A percentile compares a stretch with the other conserved stretches of the same genome.
Conservation (phyloP, 2,113 vertebrate genomes). For the Promerops cafer region DNA sequence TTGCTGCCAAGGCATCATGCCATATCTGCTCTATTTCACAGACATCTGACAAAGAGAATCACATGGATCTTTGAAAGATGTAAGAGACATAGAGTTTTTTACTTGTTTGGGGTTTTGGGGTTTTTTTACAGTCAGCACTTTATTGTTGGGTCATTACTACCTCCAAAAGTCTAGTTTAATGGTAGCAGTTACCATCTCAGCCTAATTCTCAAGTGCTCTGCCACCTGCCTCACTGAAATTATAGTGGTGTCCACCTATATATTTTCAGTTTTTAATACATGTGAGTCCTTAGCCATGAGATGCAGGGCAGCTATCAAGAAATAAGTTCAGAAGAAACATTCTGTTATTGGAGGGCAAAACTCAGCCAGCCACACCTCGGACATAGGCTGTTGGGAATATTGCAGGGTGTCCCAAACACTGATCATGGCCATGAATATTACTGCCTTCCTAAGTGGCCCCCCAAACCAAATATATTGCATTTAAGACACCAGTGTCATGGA, state of each 20-base stretch:
- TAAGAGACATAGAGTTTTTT: background rate
- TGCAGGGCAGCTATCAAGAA: background rate
- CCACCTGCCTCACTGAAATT: background rate
- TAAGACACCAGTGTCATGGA: background rate
- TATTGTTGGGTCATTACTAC: background rate
- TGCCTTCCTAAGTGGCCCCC: background rate
- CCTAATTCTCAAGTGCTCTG: background rate
- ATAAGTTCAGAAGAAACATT: background rate
- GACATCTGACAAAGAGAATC: background rate
- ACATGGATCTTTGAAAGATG: background rate
- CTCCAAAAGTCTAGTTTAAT: background rate
- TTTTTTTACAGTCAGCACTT: background rate
- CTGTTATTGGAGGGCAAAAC: background rate
- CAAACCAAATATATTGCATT: background rate
- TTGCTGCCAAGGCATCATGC: background rate
- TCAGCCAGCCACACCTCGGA: rapidly evolving
- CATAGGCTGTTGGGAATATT: background rate
- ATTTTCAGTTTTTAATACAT: background rate
- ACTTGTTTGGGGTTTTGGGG: background rate
- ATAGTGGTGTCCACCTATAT: background rate
- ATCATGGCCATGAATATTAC: background rate
- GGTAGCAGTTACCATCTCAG: background rate
- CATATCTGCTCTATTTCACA: background rate
- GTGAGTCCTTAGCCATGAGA: background rate
- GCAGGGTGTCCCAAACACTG: background rate